Evolutionary conservation across 2,888 invertebrate genomes (phyloP), one percentile per base, ranked within the genome.

Genomic region (Sericinus montela): DNA sequence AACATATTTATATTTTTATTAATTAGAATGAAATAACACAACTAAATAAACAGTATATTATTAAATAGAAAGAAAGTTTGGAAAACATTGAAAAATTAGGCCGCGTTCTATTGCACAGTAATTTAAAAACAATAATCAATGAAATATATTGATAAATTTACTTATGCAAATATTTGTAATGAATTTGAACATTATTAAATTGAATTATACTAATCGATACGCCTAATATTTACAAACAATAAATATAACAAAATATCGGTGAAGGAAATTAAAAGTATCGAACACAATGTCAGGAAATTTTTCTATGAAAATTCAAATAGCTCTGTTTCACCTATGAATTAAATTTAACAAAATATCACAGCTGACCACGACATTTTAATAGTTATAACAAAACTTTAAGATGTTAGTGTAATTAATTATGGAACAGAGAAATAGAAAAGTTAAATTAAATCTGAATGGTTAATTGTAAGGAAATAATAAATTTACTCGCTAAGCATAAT

Each of bases 261-360:
- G 66, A 56, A 69, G 59, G 57, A 69, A 74, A 69, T 63, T 54
- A 58, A 67, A 67, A 64, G 62, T 58, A 68, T 61, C 68, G 76
- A 69, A 65, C 65, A 71, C 68, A 71, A 65, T 29, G 53, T 57
- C 53, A 66, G 54, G 61, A 56, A 66, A 72, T 68, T 58, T 63
- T 72, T 72, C 68, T 67, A 72, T 63, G 62, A 61, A 67, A 78
- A 77, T 65, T 64, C 63, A 74, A 72, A 75, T 72, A 69, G 70
- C 66, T 67, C 62, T 75, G 74, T 71, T 73, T 67, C 70, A 74
- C 80, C 77, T 83, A 85, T 72, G 75, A 81, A 83, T 80, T 78
- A 84, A 83, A 80, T 85, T 86, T 84, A 88, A 88, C 85, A 84
- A 85, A 88, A 87, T 88, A 88, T 88, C 88, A 88, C 88, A 88